Evolutionary conservation across 1,140 invertebrate species (phyloP), one percentile per base, ranked within the genome.

Genomic region (Anastrepha ludens): DNA sequence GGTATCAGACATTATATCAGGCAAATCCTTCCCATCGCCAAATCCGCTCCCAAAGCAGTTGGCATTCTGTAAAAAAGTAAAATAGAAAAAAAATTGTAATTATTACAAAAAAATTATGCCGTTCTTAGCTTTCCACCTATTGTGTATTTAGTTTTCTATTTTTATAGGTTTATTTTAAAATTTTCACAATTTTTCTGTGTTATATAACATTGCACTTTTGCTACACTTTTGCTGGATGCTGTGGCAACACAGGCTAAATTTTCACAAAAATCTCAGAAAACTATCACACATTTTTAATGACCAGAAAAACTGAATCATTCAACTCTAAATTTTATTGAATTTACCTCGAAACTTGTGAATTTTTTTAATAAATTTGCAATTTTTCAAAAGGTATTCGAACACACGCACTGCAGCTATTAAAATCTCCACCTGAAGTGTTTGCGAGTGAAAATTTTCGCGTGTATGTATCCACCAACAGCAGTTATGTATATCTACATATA

Each of bases 1-100:
- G 89, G 91, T 93, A 89, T 92, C 92, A 90, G 92, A 93, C 92
- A 93, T 93, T 93, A 92, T 92, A 92, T 92, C 92, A 91, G 91
- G 91, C 91, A 92, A 90, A 90, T 92, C 91, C 91, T 92, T 92
- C 85, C 91, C 91, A 92, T 92, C 92, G 90, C 91, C 91, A 90
- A 92, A 92, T 89, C 91, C 91, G 90, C 91, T 91, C 88, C 91
- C 91, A 90, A 92, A 91, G 89, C 91, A 92, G 90, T 92, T 92
- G 89, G 91, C 92, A 92, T 92, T 91, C 92, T 92, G 65, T 8
- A 88, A 88, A 55, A 87, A 86, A 39, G 9, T 8, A 87, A 78
- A 8, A 55, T 55, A 55, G 50, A 13, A 11, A 2, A 41, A n/a
- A 85, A 81, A 11, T 15, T 65, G 58, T 55, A 11, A 11, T 55